A percentile compares a stretch with the other conserved stretches of the same genome.
Conservation (phyloP, 92 coral and sea anemone species). For the Epizoanthus illoricatus region DNA sequence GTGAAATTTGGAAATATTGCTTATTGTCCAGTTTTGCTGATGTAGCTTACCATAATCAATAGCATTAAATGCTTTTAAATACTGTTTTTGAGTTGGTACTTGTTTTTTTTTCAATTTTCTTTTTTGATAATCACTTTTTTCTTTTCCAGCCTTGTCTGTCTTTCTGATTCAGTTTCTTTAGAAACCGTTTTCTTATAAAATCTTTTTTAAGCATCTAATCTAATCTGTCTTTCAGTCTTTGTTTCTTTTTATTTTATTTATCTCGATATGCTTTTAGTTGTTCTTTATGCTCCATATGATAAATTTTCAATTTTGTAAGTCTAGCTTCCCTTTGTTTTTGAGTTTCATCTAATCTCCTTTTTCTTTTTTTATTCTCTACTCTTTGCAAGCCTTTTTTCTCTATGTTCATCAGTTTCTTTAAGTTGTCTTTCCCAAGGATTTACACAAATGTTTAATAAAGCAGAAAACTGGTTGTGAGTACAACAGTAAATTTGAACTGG, state of each 20-base stretch:
- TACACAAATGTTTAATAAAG: not conserved
- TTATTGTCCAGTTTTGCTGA: constrained; percentile 9
- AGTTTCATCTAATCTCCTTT: too few relatives aligned
- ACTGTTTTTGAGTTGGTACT: constrained; percentile 31
- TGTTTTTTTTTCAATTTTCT: constrained; percentile 21
- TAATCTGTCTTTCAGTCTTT: too few relatives aligned
- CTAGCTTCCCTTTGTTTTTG: too few relatives aligned
- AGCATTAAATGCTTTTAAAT: constrained; percentile 25
- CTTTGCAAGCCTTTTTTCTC: too few relatives aligned
- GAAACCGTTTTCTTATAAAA: constrained; percentile 26
- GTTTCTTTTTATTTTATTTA: constrained; percentile 4
- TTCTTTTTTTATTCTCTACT: too few relatives aligned
- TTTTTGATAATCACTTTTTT: constrained; percentile 22
- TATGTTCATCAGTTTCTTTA: too few relatives aligned
- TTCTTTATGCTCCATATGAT: too few relatives aligned
- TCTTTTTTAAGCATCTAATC: too few relatives aligned
- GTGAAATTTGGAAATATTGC: constrained; percentile 26
- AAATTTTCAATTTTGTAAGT: too few relatives aligned
- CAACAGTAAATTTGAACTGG: constrained; percentile 34
- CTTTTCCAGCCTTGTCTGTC: not conserved
- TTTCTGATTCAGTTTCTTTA: constrained; percentile 26
- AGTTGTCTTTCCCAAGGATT: too few relatives aligned
- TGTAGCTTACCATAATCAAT: constrained; percentile 8
- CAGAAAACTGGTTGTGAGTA: constrained; percentile 21
- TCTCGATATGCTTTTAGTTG: constrained; percentile 24